A percentile compares a stretch with the other conserved stretches of the same genome.
phyloP scores from a whole-genome alignment of 2,113 vertebrate species.

The Hemiscyllium ocellatum region DNA sequence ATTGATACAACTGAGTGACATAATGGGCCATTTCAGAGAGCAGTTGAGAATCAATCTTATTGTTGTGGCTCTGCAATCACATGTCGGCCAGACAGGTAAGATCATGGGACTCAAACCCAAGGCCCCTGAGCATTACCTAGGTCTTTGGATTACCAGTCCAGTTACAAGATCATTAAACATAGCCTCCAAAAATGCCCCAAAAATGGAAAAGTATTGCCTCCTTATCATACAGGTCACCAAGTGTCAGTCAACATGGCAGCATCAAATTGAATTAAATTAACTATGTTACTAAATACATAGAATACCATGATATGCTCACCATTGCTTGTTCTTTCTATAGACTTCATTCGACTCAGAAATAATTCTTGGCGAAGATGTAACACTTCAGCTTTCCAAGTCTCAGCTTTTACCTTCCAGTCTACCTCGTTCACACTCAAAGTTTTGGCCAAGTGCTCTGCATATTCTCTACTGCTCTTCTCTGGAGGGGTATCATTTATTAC shows the following conservation, averaged over 20 bases:
- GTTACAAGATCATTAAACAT: too few species aligned
- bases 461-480: conserved; percentile 59
- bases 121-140: too few species aligned
- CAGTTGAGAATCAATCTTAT: too few species aligned
- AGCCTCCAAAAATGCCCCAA: neutral
- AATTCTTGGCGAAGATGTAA: conserved; percentile 68
- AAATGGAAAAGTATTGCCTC: neutral
- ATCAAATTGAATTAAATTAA: neutral
- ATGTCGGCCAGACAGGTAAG: too few species aligned
- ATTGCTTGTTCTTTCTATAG: conserved; percentile 43
- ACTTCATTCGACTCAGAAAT: conserved; percentile 54
- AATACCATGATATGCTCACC: conserved; percentile 41
- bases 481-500: conserved; percentile 68
- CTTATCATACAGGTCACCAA: neutral
- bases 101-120: too few species aligned
- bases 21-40: too few species aligned
- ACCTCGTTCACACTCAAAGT: conserved; percentile 50
- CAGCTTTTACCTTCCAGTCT: conserved; percentile 56
- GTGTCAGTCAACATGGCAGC: neutral
- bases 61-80: too few species aligned
- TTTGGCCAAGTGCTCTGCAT: conserved; percentile 56
- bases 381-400: conserved; percentile 68
- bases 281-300: neutral
- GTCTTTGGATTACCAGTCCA: too few species aligned
- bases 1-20: too few species aligned